Evolutionary conservation across 30 jellyfish, hydroid and myxozoan genomes (phyloP).

Genomic region (Mastigias papua): DNA sequence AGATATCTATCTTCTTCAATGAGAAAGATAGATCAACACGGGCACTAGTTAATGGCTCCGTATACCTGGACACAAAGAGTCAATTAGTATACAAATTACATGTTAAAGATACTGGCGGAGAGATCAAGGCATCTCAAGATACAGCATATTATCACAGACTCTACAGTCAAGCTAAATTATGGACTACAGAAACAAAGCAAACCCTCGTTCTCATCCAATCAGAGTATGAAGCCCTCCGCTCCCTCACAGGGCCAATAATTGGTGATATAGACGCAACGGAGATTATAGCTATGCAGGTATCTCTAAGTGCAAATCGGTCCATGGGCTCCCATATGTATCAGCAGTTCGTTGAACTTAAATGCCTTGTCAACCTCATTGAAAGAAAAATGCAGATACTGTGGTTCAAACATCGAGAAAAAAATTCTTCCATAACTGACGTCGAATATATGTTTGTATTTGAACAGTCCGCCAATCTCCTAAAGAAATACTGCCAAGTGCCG

Average conservation of each 20-base stretch:
- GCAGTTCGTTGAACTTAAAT: background rate
- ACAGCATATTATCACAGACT: background rate
- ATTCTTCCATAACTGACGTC: background rate
- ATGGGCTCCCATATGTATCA: background rate
- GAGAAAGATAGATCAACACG: constrained; percentile 2
- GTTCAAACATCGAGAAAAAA: background rate
- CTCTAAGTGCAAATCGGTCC: background rate
- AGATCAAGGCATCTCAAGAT: background rate
- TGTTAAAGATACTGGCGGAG: constrained; percentile 36
- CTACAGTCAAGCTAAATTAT: background rate
- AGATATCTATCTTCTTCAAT: background rate
- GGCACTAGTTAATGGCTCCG: constrained; percentile 7
- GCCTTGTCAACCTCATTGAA: background rate
- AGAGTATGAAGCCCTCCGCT: background rate
- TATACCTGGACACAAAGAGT: background rate
- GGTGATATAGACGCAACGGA: background rate
- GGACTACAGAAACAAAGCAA: background rate
- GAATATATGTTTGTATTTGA: background rate
- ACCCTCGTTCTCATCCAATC: background rate
- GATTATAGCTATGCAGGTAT: background rate
- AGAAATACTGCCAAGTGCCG: background rate
- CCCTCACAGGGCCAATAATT: background rate
- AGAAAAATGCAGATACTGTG: background rate
- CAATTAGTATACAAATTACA: background rate
- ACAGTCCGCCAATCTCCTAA: background rate